Percentiles rank a stretch among this genome's conserved stretches.
Conservation (phyloP, 1,140 invertebrate genomes). For the Ylistrum balloti region DNA sequence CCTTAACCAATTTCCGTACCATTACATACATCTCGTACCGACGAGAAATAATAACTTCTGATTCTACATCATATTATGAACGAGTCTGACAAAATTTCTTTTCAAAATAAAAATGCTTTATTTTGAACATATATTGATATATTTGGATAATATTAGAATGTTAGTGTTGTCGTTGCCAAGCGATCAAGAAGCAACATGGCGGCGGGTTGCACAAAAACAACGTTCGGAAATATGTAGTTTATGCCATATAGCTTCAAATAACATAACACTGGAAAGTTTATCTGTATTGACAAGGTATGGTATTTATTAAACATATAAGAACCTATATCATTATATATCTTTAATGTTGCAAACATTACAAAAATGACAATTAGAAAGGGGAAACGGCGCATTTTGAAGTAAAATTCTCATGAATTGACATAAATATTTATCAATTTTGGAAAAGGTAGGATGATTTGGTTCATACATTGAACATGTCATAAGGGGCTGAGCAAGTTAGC, state of each 20-base stretch:
- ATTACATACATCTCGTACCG: conserved; percentile 45
- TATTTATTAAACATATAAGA: background rate
- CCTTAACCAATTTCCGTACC: conserved; percentile 46
- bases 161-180: conserved; percentile 46
- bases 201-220: conserved; percentile 36
- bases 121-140: background rate
- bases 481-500: too few relatives aligned
- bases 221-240: conserved; percentile 2
- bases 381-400: background rate
- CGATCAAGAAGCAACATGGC: conserved; percentile 62
- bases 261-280: background rate
- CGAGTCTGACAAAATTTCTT: background rate
- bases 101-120: background rate
- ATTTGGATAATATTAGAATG: background rate
- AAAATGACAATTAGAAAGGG: background rate
- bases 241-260: background rate
- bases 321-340: background rate
- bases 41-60: conserved; percentile 1
- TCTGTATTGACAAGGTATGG: conserved; percentile 28
- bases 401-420: background rate
- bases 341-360: background rate
- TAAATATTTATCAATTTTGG: background rate
- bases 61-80: background rate
- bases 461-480: too few relatives aligned
- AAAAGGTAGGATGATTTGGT: background rate